Evolutionary conservation across 2,888 invertebrate genomes (phyloP), one percentile per base, ranked within the genome.

Genomic region (Elegia similella): DNA sequence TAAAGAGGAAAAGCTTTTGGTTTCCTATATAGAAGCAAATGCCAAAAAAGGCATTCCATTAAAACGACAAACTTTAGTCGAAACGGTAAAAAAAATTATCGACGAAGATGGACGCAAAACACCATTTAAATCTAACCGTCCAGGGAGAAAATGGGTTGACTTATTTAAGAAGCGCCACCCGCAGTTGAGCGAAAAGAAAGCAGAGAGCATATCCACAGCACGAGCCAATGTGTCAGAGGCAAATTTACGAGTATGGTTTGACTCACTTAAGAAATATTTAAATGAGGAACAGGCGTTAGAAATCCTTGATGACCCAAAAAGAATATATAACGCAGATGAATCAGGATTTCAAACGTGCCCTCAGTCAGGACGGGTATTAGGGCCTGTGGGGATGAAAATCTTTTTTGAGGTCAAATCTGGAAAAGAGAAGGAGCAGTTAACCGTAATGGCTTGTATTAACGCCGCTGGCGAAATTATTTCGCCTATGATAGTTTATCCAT

Each of bases 261-360:
- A 57, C 46, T 48, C 62, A 53, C 58, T 65, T 61, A 59, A 61
- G 54, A 55, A 64, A 54, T 64, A 60, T 42, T 43, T 66, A 58
- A 32, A 55, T 34, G 42, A 55, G 54, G 66, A 66, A 60, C 43
- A 30, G 43, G 58, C 42, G 12, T 43, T 42, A n/a, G 66, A 66
- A 12, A 62, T 66, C 53, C 57, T 63, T 55, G 58, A 62, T 16
- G 63, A 63, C 58, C 63, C 63, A 7, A 59, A 60, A 38, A 61
- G 64, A 44, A 64, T 63, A 17, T 52, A 64, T n/a, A 63, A 62
- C 59, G 56, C 57, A 42, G 63, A 62, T 55, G 62, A 64, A 58
- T 54, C 60, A 13, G 63, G 54, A 30, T 64, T 65, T 56, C 56
- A 64, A 42, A 61, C 62, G n/a, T 60, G 61, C 52, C 64, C 61